Evolutionary conservation across 2,888 invertebrate genomes (phyloP), one percentile per base, ranked within the genome.

Genomic region (Eristalis tenax): DNA sequence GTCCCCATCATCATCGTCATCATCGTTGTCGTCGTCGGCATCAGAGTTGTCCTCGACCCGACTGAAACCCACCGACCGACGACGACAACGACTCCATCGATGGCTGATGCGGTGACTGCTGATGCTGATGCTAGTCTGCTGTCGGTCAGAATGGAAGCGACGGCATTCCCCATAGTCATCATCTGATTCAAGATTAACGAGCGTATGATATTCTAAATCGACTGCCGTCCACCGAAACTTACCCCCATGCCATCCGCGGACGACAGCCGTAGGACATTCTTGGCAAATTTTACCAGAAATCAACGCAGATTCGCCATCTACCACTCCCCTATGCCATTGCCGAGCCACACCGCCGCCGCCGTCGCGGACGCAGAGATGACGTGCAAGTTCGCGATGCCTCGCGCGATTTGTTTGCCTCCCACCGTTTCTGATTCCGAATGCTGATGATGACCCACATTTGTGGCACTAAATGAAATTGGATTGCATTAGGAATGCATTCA

Each of bases 381-480:
- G 63, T 76, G 87, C 79, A 76, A 87, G 79, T 76, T 79, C 79
- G 83, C 87, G 87, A 79, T 75, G 83, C 61, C 59, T 71, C 28
- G 64, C 78, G 75, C 83, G 83, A 87, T 87, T 87, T 83, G 87
- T 87, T 80, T 87, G 75, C 79, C 70, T 77, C 74, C 73, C 69
- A 74, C 77, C 69, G 77, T 22, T 81, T 43, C 22, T 64, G 69
- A 68, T 59, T 23, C 59, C 59, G 68, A 83, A 83, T 87, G 79
- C 87, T 79, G 75, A 71, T 83, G 87, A 83, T 80, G 87, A 87
- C 87, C 87, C 87, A 83, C 87, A 87, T 87, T 87, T 83, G 87
- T 80, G 87, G 79, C 76, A 80, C 83, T 87, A 87, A 87, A 83
- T 83, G 75, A 87, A 87, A 87, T 80, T 80, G 79, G 79, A 80